Conservation (phyloP, 1,140 invertebrate genomes). For the Lasioglossum albipes region DNA sequence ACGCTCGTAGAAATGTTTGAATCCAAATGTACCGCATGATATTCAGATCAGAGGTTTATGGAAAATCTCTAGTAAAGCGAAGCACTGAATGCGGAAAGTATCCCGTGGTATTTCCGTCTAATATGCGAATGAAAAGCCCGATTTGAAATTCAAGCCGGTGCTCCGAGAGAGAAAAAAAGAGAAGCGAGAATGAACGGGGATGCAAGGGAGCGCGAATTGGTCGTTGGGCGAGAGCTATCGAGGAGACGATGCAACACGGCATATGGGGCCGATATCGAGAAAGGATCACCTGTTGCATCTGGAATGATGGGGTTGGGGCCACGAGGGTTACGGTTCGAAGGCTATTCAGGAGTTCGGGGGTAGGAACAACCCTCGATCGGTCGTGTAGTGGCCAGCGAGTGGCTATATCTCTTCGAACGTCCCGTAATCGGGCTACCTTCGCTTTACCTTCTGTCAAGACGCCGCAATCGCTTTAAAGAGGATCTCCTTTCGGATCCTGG, state of each 20-base stretch:
- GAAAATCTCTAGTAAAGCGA: too few species aligned
- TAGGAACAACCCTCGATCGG: conserved; percentile 75
- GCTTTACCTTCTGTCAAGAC: conserved; percentile 39
- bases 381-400: conserved; percentile 74
- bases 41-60: too few species aligned
- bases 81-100: too few species aligned
- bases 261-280: conserved; percentile 78
- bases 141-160: conserved; percentile 36
- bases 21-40: too few species aligned
- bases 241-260: conserved; percentile 66
- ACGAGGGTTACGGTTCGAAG: conserved; percentile 76
- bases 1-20: too few species aligned
- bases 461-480: conserved; percentile 35
- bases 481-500: not conserved
- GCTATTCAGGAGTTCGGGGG: conserved; percentile 77
- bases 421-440: conserved; percentile 63
- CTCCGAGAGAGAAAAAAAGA: not conserved
- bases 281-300: conserved; percentile 80
- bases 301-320: conserved; percentile 77
- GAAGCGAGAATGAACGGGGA: conserved; percentile 10
- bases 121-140: not conserved
- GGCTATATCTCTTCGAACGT: conserved; percentile 69
- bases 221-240: conserved; percentile 62
- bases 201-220: conserved; percentile 33
- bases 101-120: not conserved